Conservation (phyloP, 2,888 invertebrate genomes). For the Plusia festucae region DNA sequence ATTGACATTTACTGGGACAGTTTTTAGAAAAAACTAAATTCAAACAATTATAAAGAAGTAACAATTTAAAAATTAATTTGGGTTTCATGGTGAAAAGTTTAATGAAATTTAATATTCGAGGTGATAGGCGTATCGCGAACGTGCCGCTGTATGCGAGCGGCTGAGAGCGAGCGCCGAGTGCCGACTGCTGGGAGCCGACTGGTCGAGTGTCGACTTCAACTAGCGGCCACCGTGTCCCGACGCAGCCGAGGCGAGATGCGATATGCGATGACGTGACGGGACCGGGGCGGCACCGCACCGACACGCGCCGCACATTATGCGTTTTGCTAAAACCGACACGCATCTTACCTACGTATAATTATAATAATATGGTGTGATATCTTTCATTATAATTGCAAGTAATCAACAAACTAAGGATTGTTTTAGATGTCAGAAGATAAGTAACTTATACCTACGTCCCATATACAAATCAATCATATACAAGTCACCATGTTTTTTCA, state of each 20-base stretch:
- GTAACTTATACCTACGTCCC: no score
- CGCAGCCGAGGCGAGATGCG: constrained; percentile 28
- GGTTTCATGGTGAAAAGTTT: constrained; percentile 61
- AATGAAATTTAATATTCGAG: constrained; percentile 21
- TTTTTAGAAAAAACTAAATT: constrained; percentile 56
- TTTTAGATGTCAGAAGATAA: no score
- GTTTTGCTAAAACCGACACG: background rate
- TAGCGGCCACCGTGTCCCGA: constrained; percentile 32
- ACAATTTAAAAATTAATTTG: constrained; percentile 61
- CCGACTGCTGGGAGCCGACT: constrained; percentile 56
- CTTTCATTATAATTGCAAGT: no score
- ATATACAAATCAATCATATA: no score
- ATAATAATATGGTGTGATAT: no score
- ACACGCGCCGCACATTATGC: constrained; percentile 13
- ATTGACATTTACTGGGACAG: constrained; percentile 79
- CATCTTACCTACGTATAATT: no score
- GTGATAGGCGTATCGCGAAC: constrained; percentile 26
- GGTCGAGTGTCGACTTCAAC: constrained; percentile 20
- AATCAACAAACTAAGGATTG: no score
- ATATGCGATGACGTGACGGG: constrained; percentile 30
- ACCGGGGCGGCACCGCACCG: constrained; percentile 10
- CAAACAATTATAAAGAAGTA: constrained; percentile 67
- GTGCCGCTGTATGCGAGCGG: constrained; percentile 47
- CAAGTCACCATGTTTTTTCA: no score
- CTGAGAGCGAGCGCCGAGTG: constrained; percentile 62